phyloP scores from a whole-genome alignment of 2,797 vertebrate species.

The Gymnothorax reevesii region DNA sequence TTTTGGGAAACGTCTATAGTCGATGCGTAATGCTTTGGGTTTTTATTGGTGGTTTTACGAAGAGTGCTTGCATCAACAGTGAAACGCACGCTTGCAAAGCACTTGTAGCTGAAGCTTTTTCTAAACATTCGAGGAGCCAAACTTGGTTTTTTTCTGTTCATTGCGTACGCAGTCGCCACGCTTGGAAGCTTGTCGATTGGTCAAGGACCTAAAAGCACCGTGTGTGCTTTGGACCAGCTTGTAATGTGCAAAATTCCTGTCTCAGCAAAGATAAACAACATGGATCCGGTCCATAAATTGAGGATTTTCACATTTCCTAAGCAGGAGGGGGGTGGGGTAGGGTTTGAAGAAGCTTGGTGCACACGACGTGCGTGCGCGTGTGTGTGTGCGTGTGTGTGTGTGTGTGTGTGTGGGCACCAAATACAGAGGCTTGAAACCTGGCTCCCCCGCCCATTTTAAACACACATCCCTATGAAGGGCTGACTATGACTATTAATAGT shows the following conservation, averaged over 20 bases:
- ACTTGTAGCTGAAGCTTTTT: not conserved
- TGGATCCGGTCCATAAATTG: not conserved
- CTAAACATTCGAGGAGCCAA: not conserved
- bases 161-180: not conserved
- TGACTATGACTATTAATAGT: constrained; percentile 47
- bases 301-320: not conserved
- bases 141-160: not conserved
- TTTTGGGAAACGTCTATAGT: not conserved
- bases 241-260: not conserved
- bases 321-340: not conserved
- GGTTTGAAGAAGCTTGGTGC: not conserved
- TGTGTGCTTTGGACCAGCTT: not conserved
- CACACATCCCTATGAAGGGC: not conserved
- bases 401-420: too few relatives aligned
- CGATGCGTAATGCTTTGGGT: not conserved
- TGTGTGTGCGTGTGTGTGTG: not conserved
- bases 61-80: not conserved
- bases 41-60: not conserved
- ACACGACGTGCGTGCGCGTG: not conserved
- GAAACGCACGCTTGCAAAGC: not conserved
- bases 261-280: not conserved
- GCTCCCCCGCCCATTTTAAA: too few relatives aligned
- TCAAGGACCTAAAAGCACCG: not conserved
- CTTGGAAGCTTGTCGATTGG: not conserved
- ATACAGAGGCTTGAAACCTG: too few relatives aligned